phyloP scores from a whole-genome alignment of 1,140 invertebrate genomes.

The Drosophila parabipectinata region DNA sequence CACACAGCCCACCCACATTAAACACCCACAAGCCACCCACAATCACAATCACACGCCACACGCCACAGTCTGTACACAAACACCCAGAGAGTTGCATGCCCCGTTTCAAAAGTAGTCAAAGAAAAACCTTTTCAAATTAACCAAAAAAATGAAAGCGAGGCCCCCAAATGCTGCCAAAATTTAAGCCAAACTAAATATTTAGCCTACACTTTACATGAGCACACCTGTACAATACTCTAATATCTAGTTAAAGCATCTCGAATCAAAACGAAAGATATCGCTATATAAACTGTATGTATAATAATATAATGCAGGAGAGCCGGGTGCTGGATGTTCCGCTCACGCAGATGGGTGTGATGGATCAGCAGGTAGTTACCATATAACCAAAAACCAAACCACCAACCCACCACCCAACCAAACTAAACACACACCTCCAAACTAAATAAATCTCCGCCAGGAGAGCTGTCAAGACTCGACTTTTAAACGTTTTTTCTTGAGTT shows the following conservation, averaged over 20 bases:
- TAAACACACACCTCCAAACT: constrained; percentile 34
- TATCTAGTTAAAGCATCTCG: constrained; percentile 42
- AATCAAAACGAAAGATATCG: constrained; percentile 30
- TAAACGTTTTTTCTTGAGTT: constrained; percentile 67
- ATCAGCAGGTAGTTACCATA: constrained; percentile 89
- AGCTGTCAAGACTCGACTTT: constrained; percentile 33
- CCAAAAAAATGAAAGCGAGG: constrained; percentile 6
- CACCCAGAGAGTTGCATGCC: constrained; percentile 68
- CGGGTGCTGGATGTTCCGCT: constrained; percentile 92
- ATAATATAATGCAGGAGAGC: constrained; percentile 86
- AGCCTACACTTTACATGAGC: constrained; percentile 4
- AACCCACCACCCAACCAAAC: constrained; percentile 26
- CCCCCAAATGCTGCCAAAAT: constrained; percentile 33
- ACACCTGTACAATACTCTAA: constrained; percentile 47
- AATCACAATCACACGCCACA: constrained; percentile 22
- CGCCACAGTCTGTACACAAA: neutral
- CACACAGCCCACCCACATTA: constrained; percentile 10
- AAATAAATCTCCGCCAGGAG: constrained; percentile 32
- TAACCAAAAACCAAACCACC: constrained; percentile 53
- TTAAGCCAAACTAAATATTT: constrained; percentile 7
- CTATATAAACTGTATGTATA: constrained; percentile 62
- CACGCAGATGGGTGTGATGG: constrained; percentile 94
- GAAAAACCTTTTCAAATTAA: constrained; percentile 42
- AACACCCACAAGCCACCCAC: constrained; percentile 17
- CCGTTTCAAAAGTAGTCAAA: constrained; percentile 52